Evolutionary conservation across 2,113 vertebrate species (phyloP), one percentile per base, ranked within the genome.

Genomic region (Onychostoma macrolepis): DNA sequence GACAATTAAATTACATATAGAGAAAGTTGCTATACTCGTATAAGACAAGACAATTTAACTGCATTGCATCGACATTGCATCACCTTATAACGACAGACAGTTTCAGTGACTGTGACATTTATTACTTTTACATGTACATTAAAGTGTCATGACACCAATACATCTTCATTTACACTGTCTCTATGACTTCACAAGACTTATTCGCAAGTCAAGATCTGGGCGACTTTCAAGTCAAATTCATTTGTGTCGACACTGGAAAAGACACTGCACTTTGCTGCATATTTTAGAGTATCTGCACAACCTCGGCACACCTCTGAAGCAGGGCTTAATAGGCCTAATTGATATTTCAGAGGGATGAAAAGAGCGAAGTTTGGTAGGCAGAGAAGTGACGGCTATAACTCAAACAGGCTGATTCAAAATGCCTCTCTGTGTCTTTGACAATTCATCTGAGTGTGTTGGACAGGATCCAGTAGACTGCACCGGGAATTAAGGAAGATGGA

Each of bases 401-500:
- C 85, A 84, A 88, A 86, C 82, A 67, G 8, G 43, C 80, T 76
- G 85, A 85, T 53, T 65, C 36, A 77, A 79, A 80, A 67, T 78
- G 81, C 53, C 43, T 74, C 83, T 85, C 79, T 87, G 87, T 82
- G 67, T 89, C 78, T 89, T 72, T 85, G 85, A 82, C 84, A 84
- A 75, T 76, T 84, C 71, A 63, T 82, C 83, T 81, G 85, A 79
- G 82, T 80, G 76, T 87, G 75, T 86, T 87, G 88, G 88, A 90
- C 75, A 74, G 75, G 80, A 67, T 86, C 89, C 87, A 65, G 86
- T 63, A 77, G 87, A 88, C 61, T 81, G 87, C 72, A 43, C 72
- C 56, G 63, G 80, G 85, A 61, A 61, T 86, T 85, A 85, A 89
- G 82, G 85, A 89, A 90, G 91, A 92, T 89, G 90, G 88, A 92